These are phyloP conservation scores for Carlito syrichta DNA, from an alignment of 2,113 vertebrate species.

Conservation along the genomic window DNA sequence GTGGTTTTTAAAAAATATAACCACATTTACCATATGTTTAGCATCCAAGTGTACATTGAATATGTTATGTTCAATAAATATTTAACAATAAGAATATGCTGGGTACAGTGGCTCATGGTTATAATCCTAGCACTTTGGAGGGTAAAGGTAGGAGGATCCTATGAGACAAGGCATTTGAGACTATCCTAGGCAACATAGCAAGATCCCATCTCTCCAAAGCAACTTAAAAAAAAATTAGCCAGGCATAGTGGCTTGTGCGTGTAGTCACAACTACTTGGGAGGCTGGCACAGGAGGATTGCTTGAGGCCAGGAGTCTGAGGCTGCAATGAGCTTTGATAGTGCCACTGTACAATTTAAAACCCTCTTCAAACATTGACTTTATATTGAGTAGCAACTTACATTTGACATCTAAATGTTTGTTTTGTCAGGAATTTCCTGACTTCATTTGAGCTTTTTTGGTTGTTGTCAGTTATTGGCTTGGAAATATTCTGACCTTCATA, in stretches of 20 bases:
- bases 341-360: neutral
- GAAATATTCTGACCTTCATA: neutral
- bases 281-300: no score
- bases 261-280: no score
- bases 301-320: no score
- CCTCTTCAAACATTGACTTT: neutral
- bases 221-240: no score
- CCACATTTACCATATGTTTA: slow-evolving; percentile 3
- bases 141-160: no score
- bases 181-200: no score
- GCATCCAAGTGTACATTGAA: neutral
- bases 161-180: no score
- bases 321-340: no score
- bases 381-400: neutral
- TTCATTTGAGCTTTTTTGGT: neutral
- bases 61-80: neutral
- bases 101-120: no score
- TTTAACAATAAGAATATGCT: neutral
- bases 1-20: neutral
- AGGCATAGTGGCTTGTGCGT: no score
- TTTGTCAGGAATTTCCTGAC: neutral
- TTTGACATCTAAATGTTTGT: neutral
- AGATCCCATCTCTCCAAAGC: no score
- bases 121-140: no score
- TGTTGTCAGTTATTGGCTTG: neutral